Conservation (phyloP, 2,888 invertebrate genomes). For the Nemurella pictetii region DNA sequence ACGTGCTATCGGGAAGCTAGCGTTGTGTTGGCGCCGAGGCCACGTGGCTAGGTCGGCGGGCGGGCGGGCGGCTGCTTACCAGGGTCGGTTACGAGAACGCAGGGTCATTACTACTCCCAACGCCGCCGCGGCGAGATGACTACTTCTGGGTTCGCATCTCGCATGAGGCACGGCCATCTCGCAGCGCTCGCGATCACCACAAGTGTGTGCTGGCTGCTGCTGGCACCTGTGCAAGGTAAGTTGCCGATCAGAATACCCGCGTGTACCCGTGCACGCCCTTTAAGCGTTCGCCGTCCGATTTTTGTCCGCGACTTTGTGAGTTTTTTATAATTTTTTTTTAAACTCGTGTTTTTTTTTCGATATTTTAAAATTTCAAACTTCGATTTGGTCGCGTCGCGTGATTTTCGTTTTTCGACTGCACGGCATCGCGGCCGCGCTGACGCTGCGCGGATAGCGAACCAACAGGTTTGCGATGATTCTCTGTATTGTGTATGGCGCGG, state of each 20-base stretch:
- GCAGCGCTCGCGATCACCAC: not conserved
- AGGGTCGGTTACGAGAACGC: not conserved
- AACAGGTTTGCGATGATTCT: constrained; percentile 16
- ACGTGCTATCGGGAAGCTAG: constrained; percentile 32
- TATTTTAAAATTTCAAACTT: not conserved
- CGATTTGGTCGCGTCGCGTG: not conserved
- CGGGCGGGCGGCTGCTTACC: constrained; percentile 22
- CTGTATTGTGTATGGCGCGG: not conserved
- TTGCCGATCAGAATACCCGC: not conserved
- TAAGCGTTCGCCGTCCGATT: not conserved
- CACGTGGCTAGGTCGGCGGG: not conserved
- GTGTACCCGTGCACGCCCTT: not conserved
- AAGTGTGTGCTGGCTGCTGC: not conserved
- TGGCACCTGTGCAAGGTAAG: constrained; percentile 1
- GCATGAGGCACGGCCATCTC: not conserved
- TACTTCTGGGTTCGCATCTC: not conserved
- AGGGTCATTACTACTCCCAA: constrained; percentile 6
- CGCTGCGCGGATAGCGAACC: not conserved
- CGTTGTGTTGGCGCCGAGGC: constrained; percentile 32
- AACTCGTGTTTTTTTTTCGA: no score
- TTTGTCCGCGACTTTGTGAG: not conserved
- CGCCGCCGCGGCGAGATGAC: not conserved
- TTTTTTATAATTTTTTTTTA: no score
- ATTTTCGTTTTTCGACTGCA: not conserved
- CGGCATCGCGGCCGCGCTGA: not conserved